These are phyloP conservation scores for Dicranocentrus wangi DNA, from an alignment of 2,888 invertebrate genomes.

Conservation along the genomic window DNA sequence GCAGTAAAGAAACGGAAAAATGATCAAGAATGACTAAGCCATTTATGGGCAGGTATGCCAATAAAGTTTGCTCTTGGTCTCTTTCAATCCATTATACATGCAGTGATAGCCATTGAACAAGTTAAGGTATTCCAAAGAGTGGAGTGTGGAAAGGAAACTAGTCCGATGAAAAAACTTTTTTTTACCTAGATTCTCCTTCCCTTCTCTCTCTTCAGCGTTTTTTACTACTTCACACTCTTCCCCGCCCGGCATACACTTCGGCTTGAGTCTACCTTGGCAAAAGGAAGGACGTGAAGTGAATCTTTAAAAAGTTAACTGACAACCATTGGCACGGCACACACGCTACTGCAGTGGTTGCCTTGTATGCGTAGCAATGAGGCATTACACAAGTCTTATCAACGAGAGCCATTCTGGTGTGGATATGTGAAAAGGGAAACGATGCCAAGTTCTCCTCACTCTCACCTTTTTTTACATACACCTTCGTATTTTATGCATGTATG, in stretches of 20 bases:
- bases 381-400: slow-evolving; percentile 42
- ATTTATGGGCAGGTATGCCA: slow-evolving; percentile 41
- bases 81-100: slow-evolving; percentile 43
- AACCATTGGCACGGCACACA: slow-evolving; percentile 37
- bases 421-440: slow-evolving; percentile 38
- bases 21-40: slow-evolving; percentile 41
- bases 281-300: slow-evolving; percentile 43
- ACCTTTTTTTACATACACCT: slow-evolving; percentile 48
- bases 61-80: slow-evolving; percentile 42
- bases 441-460: slow-evolving; percentile 50
- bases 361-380: slow-evolving; percentile 26
- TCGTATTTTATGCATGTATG: slow-evolving; percentile 56
- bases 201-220: neutral
- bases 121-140: slow-evolving; percentile 24
- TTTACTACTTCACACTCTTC: no score
- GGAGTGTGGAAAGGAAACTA: no score
- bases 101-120: slow-evolving; percentile 40
- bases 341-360: slow-evolving; percentile 12
- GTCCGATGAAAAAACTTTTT: no score
- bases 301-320: slow-evolving; percentile 52
- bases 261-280: slow-evolving; percentile 42
- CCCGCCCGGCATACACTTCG: neutral
- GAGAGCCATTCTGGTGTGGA: slow-evolving; percentile 29
- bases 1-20: slow-evolving; percentile 29
- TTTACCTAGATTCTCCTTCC: no score